Evolutionary conservation across 2,888 invertebrate genomes (phyloP).

Genomic region (Gisinianus flammeolus): DNA sequence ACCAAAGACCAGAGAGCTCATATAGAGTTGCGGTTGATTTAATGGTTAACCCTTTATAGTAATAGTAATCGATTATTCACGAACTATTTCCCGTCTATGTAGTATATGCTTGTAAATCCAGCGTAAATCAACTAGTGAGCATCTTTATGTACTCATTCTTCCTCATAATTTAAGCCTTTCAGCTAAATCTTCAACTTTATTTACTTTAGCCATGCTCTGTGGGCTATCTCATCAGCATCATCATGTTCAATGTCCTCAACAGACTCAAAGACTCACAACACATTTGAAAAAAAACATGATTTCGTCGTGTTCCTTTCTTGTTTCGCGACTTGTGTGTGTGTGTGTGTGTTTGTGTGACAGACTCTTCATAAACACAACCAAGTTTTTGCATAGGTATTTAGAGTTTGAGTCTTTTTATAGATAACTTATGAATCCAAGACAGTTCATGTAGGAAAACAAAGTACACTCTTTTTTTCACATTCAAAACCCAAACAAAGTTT

Average conservation of each 20-base stretch:
- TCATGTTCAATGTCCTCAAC: neutral
- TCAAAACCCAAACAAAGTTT: no score
- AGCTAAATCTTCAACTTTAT: neutral
- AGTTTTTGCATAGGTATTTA: no score
- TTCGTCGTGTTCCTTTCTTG: no score
- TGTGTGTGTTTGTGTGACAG: no score
- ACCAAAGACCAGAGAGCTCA: neutral
- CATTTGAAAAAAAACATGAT: no score
- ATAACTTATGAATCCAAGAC: no score
- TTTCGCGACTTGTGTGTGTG: no score
- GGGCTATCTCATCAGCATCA: neutral
- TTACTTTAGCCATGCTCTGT: neutral
- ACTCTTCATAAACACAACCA: no score
- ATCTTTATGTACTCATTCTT: slow-evolving; percentile 5
- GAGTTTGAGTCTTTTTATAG: no score
- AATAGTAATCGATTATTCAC: slow-evolving; percentile 43
- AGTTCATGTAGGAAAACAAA: no score
- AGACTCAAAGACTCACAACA: no score
- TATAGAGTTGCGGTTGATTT: slow-evolving; percentile 14
- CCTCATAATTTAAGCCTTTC: neutral
- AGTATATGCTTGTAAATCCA: neutral
- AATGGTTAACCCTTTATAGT: slow-evolving; percentile 13
- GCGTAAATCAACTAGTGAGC: slow-evolving; percentile 1
- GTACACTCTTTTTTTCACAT: no score
- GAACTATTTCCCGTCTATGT: slow-evolving; percentile 19